Evolutionary conservation across 2,888 invertebrate species (phyloP).

Genomic region (Frankliniella fusca): DNA sequence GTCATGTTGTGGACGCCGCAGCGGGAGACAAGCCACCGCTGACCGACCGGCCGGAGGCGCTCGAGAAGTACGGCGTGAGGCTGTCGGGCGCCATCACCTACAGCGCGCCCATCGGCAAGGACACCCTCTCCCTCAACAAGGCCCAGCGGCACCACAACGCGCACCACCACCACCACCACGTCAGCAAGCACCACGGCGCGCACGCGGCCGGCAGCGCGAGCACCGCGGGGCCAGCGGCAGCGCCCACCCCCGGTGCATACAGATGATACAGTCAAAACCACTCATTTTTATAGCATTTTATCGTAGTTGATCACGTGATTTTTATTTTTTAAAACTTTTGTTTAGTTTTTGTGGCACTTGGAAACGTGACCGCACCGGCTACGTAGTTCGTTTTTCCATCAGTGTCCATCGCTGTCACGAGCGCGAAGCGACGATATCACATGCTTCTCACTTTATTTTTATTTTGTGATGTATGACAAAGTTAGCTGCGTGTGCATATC

Average conservation of each 20-base stretch:
- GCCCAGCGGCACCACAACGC: constrained; percentile 31
- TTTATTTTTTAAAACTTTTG: no score
- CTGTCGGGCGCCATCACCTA: constrained; percentile 4
- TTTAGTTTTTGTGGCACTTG: no score
- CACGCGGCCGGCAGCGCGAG: neutral
- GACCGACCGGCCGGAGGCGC: neutral
- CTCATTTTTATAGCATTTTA: neutral
- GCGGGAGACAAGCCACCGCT: neutral
- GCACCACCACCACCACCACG: neutral
- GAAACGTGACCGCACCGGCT: no score
- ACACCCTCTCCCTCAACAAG: constrained; percentile 31
- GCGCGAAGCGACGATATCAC: no score
- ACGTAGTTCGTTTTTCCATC: no score
- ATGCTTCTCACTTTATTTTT: no score
- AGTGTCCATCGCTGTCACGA: no score
- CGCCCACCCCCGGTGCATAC: neutral
- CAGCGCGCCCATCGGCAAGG: constrained; percentile 7
- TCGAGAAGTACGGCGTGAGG: constrained; percentile 9
- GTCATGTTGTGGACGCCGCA: no score
- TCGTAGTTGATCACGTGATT: neutral
- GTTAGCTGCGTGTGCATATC: no score
- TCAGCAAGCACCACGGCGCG: neutral
- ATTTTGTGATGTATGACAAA: no score
- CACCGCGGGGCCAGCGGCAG: neutral
- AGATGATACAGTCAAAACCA: neutral